These are phyloP conservation scores for Spisula solida DNA, from an alignment of 2,888 invertebrate genomes.

Conservation along the genomic window DNA sequence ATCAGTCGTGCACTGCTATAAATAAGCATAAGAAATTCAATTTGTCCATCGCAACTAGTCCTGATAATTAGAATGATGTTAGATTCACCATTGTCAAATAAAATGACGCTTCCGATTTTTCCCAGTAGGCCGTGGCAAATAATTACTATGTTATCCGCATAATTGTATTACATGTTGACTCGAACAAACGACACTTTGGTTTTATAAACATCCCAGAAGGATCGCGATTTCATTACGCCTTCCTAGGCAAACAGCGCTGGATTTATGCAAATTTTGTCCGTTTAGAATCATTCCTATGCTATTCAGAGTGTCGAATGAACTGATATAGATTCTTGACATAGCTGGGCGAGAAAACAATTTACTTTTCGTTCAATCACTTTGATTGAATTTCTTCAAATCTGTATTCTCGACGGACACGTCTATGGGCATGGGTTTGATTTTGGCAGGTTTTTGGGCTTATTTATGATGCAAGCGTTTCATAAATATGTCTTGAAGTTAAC, in stretches of 20 bases:
- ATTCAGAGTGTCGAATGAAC: constrained; percentile 52
- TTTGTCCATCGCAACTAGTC: constrained; percentile 60
- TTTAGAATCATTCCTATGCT: constrained; percentile 66
- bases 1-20: constrained; percentile 57
- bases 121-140: constrained; percentile 68
- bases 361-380: constrained; percentile 72
- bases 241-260: constrained; percentile 57
- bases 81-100: constrained; percentile 69
- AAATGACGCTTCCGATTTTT: constrained; percentile 66
- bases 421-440: constrained; percentile 32
- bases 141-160: constrained; percentile 67
- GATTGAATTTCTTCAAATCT: constrained; percentile 71
- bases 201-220: constrained; percentile 52
- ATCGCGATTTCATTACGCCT: constrained; percentile 68
- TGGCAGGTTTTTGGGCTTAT: constrained; percentile 31
- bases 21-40: constrained; percentile 71
- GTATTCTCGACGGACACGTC: constrained; percentile 45
- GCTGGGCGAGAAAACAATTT: constrained; percentile 72
- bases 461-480: constrained; percentile 35
- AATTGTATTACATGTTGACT: constrained; percentile 72
- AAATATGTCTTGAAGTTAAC: constrained; percentile 30
- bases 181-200: constrained; percentile 52
- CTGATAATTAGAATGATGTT: constrained; percentile 59
- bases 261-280: constrained; percentile 71
- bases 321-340: constrained; percentile 60